These are phyloP conservation scores for Cerastoderma edule DNA, from an alignment of 2,888 invertebrate genomes.

Conservation along the genomic window DNA sequence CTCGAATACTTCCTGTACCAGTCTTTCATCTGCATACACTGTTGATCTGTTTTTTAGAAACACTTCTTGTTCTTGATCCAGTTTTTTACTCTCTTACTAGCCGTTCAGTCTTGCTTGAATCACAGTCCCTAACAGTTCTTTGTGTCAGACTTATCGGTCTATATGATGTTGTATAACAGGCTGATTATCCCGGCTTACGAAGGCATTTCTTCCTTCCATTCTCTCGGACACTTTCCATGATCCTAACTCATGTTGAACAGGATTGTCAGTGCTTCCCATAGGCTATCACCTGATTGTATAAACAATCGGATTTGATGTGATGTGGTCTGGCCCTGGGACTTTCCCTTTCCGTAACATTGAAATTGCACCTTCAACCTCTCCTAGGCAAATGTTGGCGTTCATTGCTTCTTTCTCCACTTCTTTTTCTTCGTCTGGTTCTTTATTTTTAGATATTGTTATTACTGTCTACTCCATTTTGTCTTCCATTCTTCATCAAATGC, in stretches of 20 bases:
- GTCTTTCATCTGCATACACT: slow-evolving; percentile 11
- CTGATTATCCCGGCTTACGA: slow-evolving; percentile 20
- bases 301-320: neutral
- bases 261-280: slow-evolving; percentile 1
- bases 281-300: slow-evolving; percentile 4
- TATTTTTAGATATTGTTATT: neutral
- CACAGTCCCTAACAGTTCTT: slow-evolving; percentile 16
- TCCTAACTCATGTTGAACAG: slow-evolving; percentile 22
- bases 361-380: slow-evolving; percentile 16
- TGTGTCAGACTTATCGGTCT: slow-evolving; percentile 32
- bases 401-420: neutral
- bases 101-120: slow-evolving; percentile 14
- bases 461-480: neutral
- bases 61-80: slow-evolving; percentile 27
- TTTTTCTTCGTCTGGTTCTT: neutral
- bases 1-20: no score
- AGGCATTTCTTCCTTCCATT: slow-evolving; percentile 29
- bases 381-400: neutral
- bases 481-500: slow-evolving; percentile 5
- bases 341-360: slow-evolving; percentile 2
- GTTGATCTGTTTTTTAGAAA: slow-evolving; percentile 26
- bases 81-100: slow-evolving; percentile 6
- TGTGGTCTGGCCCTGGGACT: slow-evolving; percentile 9
- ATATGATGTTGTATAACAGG: slow-evolving; percentile 23
- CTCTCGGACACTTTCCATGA: slow-evolving; percentile 9